Base-by-base conservation (phyloP, 2,113 vertebrate genomes). In the Nesogale talazaci region DNA sequence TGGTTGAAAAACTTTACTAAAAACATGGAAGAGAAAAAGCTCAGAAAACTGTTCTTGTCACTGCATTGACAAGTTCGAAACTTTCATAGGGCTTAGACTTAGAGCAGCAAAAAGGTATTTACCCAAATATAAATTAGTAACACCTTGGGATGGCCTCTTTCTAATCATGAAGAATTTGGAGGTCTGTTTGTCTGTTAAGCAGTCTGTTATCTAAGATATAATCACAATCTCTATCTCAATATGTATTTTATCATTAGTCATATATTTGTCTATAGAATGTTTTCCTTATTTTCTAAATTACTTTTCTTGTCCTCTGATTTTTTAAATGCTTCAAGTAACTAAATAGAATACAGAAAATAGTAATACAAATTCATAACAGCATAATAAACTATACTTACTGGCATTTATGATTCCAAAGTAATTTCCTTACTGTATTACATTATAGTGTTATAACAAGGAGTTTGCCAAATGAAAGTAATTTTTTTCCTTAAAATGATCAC, bases 401-500 rank as follows among this genome's bases (percentile, higher is more conserved):
- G 34, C 7, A 34, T 81, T 63, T 91, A 20, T 57, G 5, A 36
- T 86, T 56, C 15, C 31, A 23, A 85, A 56, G 61, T 88, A 20
- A 27, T 77, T 63, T 93, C 19, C 16, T 7, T 14, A 52, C 46
- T 52, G 46, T 8, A 27, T 67, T 27, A 12, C 25, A 52, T 86
- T 61, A 74, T 2, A 59, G 4, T 67, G 1, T 6, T 52, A 79
- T 40, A 4, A 40, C 25, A 92, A 86, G 16, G 22, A 81, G 6
- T 84, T 91, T 93, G 75, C 38, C 36, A 91, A 93, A 42, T 6
- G 65, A 70, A 83, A 42, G 78, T 8, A 67, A n/a, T 15, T 89
- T 80, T 80, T 94, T 83, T 75, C n/a, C 29, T 77, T 11, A 57
- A 89, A 86, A 63, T 57, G 40, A 0, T 38, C 92, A 80, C 40